These are phyloP conservation scores for Carettochelys insculpta DNA, from an alignment of 2,113 vertebrate species.

Conservation along the genomic window DNA sequence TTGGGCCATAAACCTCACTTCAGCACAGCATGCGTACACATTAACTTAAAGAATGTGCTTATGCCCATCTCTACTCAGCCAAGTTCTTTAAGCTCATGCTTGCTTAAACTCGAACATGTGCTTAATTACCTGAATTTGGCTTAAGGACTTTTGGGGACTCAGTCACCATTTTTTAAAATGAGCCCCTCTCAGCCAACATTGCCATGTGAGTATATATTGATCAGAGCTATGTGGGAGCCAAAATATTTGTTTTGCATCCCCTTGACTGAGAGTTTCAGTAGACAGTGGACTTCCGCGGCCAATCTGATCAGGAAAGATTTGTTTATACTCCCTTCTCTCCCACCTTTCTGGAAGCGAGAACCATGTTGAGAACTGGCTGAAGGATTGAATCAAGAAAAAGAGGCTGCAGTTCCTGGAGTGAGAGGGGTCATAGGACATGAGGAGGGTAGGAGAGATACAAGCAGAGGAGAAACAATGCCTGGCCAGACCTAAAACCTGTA, in stretches of 20 bases:
- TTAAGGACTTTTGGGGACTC: not conserved
- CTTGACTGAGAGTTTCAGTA: no score
- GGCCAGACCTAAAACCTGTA: not conserved
- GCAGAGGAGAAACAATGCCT: not conserved
- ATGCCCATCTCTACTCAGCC: slow-evolving; percentile 29
- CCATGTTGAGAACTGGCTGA: no score
- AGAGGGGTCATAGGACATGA: not conserved
- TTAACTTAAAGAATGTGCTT: slow-evolving; percentile 55
- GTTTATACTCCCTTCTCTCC: no score
- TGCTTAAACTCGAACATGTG: slow-evolving; percentile 48
- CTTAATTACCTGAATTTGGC: slow-evolving; percentile 49
- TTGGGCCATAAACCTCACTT: slow-evolving; percentile 29
- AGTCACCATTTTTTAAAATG: not conserved
- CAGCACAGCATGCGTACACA: slow-evolving; percentile 28
- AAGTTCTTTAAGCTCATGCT: slow-evolving; percentile 13
- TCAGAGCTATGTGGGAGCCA: not conserved
- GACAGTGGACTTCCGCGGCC: not conserved
- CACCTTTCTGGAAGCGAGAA: no score
- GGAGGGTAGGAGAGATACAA: not conserved
- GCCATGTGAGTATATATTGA: not conserved
- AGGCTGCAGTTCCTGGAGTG: not conserved
- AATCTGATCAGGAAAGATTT: not conserved
- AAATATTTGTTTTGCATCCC: not conserved
- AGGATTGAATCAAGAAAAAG: no score
- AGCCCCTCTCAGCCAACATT: not conserved